phyloP scores from a whole-genome alignment of 2,888 invertebrate species.

The Volucella inanis region DNA sequence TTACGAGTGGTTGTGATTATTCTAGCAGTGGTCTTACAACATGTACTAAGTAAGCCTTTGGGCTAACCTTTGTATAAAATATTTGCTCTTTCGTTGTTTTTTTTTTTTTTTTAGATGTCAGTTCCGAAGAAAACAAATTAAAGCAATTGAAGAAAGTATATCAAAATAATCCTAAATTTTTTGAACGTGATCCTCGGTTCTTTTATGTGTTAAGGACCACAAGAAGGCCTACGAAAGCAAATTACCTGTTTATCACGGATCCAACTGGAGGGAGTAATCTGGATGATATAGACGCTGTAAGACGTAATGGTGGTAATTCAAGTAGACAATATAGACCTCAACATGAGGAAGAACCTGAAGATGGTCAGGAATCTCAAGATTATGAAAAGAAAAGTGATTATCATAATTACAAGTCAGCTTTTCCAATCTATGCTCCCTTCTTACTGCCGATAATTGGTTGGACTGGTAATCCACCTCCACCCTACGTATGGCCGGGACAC shows the following conservation, averaged over 20 bases:
- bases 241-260: background rate
- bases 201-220: constrained; percentile 18
- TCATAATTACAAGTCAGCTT: background rate
- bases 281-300: too few species aligned
- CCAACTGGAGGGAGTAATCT: background rate
- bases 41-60: constrained; percentile 29
- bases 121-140: background rate
- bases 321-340: too few species aligned
- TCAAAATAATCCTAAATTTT: background rate
- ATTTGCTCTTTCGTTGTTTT: background rate
- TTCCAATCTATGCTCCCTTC: constrained; percentile 16
- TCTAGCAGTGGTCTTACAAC: constrained; percentile 19
- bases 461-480: constrained; percentile 47
- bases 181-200: background rate
- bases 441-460: constrained; percentile 41
- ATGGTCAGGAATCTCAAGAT: background rate
- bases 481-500: constrained; percentile 7
- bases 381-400: background rate
- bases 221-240: background rate
- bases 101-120: constrained; percentile 22
- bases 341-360: too few species aligned
- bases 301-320: background rate
- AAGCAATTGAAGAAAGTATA: constrained; percentile 22
- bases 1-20: constrained; percentile 18
- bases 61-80: background rate